Base-by-base conservation (phyloP, 1,140 invertebrate species). In the Odontomachus brunneus region DNA sequence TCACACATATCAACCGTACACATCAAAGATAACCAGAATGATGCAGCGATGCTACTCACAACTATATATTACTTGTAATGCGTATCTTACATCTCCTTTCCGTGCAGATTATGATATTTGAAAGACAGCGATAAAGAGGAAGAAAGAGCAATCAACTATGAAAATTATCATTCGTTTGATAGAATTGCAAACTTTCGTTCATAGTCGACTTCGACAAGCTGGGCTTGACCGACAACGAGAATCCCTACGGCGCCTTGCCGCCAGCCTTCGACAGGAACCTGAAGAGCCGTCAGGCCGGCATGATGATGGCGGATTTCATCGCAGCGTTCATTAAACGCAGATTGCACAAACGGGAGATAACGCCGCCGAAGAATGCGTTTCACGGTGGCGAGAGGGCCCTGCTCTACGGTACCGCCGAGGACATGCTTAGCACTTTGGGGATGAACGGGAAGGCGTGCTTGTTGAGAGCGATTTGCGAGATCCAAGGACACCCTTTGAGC, bases 191-290 rank as follows among this genome's bases (percentile, higher is more conserved):
- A 44, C 9, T 44, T 44, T 24, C 26, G 26, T 82, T 93, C 93
- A 44, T 92, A 98, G 97, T 98, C 93, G 96, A 97, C 85, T 97
- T 98, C 90, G 97, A 97, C 90, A 97, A 97, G 89, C 90, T 98
- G 73, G 97, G 97, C 12, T 89, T 97, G 87, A 98, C 97, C 7
- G 97, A 97, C 86, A 97, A 97, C 88, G 96, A 97, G 89, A 98
- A 98, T 93, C 97, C 97, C 0, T 97, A 97, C 87, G 97, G 97
- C 5, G 96, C 96, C n/a, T 90, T 97, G 49, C 97, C 97, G 0
- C 96, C 97, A 2, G 94, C 96, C 2, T 95, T 97, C 71, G 96
- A 96, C 1, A 92, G 96, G 72, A 96, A 96, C 4, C 96, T 97
- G 94, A 94, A 93, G 5, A 96, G 97, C 12, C 95, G 96, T 63